phyloP scores from a whole-genome alignment of 1,140 invertebrate genomes.

The Colletes gigas region DNA sequence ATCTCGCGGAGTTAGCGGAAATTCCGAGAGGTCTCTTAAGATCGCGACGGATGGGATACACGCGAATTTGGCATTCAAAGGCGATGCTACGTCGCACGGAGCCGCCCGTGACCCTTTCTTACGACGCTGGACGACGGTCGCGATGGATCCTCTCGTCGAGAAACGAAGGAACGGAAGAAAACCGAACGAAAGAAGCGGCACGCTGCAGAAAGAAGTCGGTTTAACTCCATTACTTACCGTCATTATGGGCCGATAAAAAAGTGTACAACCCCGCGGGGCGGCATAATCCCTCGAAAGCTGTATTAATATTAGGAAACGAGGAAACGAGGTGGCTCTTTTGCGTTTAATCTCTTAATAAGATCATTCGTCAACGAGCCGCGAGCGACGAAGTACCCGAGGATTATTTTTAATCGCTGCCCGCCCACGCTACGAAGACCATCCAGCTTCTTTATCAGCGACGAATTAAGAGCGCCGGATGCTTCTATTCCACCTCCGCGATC shows the following conservation, averaged over 20 bases:
- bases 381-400: slow-evolving; percentile 58
- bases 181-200: not conserved
- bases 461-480: slow-evolving; percentile 41
- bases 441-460: slow-evolving; percentile 44
- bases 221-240: slow-evolving; percentile 67
- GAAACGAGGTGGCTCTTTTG: slow-evolving; percentile 64
- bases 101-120: not conserved
- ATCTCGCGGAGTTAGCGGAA: slow-evolving; percentile 52
- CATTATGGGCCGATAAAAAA: slow-evolving; percentile 63
- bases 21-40: slow-evolving; percentile 54
- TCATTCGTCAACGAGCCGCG: slow-evolving; percentile 66
- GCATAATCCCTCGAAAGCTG: slow-evolving; percentile 58
- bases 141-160: not conserved
- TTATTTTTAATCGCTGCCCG: slow-evolving; percentile 61
- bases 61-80: not conserved
- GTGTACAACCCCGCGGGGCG: slow-evolving; percentile 57
- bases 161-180: not conserved
- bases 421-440: not conserved
- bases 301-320: slow-evolving; percentile 68
- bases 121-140: too few species aligned
- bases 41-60: not conserved
- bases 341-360: slow-evolving; percentile 71
- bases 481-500: slow-evolving; percentile 47
- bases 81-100: slow-evolving; percentile 19
- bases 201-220: slow-evolving; percentile 27